Percentiles rank a stretch among this genome's conserved stretches.
These are phyloP conservation scores for Etheostoma nigrum DNA, from an alignment of 2,797 vertebrate species.

Conservation along the genomic window DNA sequence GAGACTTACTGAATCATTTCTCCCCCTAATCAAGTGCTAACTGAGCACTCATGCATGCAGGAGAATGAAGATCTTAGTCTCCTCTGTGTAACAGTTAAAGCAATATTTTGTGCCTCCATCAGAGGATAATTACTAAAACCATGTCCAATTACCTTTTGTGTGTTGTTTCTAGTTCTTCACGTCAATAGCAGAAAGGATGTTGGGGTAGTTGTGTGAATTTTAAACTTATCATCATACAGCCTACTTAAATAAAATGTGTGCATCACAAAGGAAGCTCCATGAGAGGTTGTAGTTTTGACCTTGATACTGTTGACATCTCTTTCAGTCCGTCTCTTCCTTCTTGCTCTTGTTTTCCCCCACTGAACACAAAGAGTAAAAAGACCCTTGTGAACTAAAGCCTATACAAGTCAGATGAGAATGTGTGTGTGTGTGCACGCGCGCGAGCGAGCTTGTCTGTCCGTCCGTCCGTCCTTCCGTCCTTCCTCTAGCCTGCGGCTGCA, in stretches of 20 bases:
- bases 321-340: conserved; percentile 39
- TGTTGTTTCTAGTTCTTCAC: conserved; percentile 56
- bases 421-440: conserved; percentile 16
- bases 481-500: conserved; percentile 75
- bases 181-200: conserved; percentile 38
- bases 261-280: conserved; percentile 23
- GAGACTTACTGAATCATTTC: conserved; percentile 54
- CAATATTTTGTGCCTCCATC: conserved; percentile 45
- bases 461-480: not conserved
- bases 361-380: conserved; percentile 64
- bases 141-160: conserved; percentile 62
- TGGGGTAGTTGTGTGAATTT: conserved; percentile 10
- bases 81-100: conserved; percentile 46
- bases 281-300: conserved; percentile 52
- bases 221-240: conserved; percentile 26
- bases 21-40: conserved; percentile 57
- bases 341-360: conserved; percentile 46
- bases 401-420: conserved; percentile 64
- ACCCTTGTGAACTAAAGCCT: conserved; percentile 70
- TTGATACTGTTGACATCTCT: conserved; percentile 47
- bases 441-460: conserved; percentile 41
- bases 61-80: conserved; percentile 48
- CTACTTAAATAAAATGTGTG: conserved; percentile 23
- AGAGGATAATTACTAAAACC: conserved; percentile 61
- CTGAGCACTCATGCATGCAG: conserved; percentile 60